Evolutionary conservation across 2,797 vertebrate genomes (phyloP).

Genomic region (Gymnoscopelus braueri): DNA sequence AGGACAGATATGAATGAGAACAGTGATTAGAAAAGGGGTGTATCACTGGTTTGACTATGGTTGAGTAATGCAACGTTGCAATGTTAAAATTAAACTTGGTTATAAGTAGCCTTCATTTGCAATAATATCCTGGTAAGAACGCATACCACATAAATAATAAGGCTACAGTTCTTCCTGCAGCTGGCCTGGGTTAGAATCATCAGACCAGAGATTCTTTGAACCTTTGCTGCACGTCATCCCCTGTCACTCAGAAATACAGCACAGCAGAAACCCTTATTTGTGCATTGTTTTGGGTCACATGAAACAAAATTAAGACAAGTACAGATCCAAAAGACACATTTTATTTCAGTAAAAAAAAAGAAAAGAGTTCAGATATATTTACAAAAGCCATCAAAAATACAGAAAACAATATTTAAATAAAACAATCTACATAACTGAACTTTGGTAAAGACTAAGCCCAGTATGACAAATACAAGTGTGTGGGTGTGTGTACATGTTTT

Average conservation of each 20-base stretch:
- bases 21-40: too few species aligned
- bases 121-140: too few species aligned
- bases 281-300: neutral
- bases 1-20: too few species aligned
- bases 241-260: too few species aligned
- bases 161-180: too few species aligned
- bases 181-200: too few species aligned
- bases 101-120: too few species aligned
- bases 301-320: neutral
- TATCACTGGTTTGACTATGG: neutral
- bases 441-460: neutral
- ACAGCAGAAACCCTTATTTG: neutral
- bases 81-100: too few species aligned
- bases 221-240: too few species aligned
- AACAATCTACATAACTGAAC: neutral
- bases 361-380: conserved; percentile 49
- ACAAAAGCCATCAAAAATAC: conserved; percentile 32
- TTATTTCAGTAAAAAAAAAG: neutral
- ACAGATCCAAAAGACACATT: neutral
- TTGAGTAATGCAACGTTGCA: neutral
- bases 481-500: neutral
- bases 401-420: conserved; percentile 16
- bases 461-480: too few species aligned
- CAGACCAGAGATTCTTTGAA: too few species aligned
- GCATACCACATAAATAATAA: too few species aligned